Base-by-base conservation (phyloP, 2,797 vertebrate genomes). In the Rhodeus uyekii region DNA sequence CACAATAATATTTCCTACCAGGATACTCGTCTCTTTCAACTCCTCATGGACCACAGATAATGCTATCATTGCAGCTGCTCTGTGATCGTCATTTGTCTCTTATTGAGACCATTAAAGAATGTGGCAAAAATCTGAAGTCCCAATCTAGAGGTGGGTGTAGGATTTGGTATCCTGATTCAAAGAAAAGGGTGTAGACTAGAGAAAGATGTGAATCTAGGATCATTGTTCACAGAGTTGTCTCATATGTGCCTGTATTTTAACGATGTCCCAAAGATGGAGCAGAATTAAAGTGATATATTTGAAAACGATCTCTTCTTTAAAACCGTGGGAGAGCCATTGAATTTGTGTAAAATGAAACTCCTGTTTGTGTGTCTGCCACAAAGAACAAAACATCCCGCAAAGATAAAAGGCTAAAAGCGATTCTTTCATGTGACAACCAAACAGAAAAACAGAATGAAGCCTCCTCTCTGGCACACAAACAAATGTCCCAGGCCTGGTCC, bases 21-120 rank as follows among this genome's bases (percentile, higher is more conserved):
- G 75, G 29, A 68, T 24, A 71, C 38, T 32, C 64, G 82, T 82
- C 63, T 74, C 39, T 84, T 86, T 84, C 73, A n/a, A n/a, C n/a
- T 44, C 38, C 27, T 12, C 27, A 39, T 22, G 18, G 55, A 72
- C 27, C 32, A 32, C 46, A 50, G 72, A 68, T 79, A 29, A 53
- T 69, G 39, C 44, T 80, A 65, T 77, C 38, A 68, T 42, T 7
- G 32, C 34, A 42, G 22, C 10, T 44, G 22, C 73, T 78, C 44
- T 77, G 61, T 69, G 61, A 73, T 55, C 39, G 36, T 74, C 39
- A 48, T 16, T 67, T 60, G 58, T 63, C 75, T 72, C 58, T 76
- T 82, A 38, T 73, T 44, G 55, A 1, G 4, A 61, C 44, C 50
- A 46, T 80, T 78, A 67, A 18, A 14, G 29, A 72, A 50, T 83